phyloP scores from a whole-genome alignment of 2,888 invertebrate genomes.

The Scrobipalpa costella region DNA sequence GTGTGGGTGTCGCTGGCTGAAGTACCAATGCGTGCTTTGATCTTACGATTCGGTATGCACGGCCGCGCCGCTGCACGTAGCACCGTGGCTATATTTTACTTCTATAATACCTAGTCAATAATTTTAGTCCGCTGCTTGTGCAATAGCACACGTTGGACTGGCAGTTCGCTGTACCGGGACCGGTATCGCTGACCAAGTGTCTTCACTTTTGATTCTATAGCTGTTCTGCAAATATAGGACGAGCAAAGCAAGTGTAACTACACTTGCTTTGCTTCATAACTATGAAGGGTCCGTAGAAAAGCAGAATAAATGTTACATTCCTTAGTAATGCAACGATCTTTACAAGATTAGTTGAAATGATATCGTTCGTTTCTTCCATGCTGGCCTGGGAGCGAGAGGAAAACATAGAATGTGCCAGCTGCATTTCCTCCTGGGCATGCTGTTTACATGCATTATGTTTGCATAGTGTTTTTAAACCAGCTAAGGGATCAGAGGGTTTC shows the following conservation, averaged over 20 bases:
- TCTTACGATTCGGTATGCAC: slow-evolving; percentile 81
- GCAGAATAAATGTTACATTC: neutral
- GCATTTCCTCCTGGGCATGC: no score
- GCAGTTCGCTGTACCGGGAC: slow-evolving; percentile 36
- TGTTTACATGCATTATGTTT: no score
- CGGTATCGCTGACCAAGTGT: slow-evolving; percentile 39
- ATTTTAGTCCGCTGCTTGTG: slow-evolving; percentile 76
- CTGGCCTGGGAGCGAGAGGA: no score
- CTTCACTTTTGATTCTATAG: slow-evolving; percentile 40
- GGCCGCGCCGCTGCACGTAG: slow-evolving; percentile 75
- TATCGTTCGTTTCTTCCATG: no score
- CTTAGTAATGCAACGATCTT: no score
- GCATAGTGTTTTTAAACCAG: no score
- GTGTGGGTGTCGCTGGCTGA: slow-evolving; percentile 44
- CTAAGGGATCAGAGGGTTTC: no score
- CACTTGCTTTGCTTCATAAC: no score
- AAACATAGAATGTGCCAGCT: no score
- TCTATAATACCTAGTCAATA: slow-evolving; percentile 77
- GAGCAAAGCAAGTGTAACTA: neutral
- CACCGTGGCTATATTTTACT: slow-evolving; percentile 72
- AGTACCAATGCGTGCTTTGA: slow-evolving; percentile 80
- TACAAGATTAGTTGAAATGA: no score
- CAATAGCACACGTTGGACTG: slow-evolving; percentile 61
- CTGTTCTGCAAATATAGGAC: slow-evolving; percentile 20
- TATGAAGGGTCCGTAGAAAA: neutral